Base-by-base conservation (phyloP, 2,888 invertebrate genomes). In the Drosophila affinis region DNA sequence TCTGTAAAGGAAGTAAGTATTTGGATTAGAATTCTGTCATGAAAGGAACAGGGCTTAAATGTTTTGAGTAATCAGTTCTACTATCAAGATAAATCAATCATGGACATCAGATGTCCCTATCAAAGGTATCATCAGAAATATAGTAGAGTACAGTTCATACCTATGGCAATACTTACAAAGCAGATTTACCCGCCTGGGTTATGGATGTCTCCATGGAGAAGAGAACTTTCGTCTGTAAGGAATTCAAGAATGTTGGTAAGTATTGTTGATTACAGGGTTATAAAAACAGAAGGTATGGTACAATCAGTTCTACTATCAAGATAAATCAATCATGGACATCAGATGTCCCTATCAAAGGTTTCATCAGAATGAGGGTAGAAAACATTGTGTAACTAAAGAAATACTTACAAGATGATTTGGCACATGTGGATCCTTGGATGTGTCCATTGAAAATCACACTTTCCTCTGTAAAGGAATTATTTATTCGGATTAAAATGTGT, bases 41-140 rank as follows among this genome's bases (percentile, higher is more conserved):
- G 7, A 27, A 7, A 27, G 27, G 14, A 14, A 39, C 2, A 14
- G 0, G 14, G 0, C 12, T 5, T 39, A 39, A 29, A 17, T 18
- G 2, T 18, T 18, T 2, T 1, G 18, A 1, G 4, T 10, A 1
- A 55, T 77, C 71, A 73, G 72, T 48, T 44, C 17, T 21, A 62
- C 44, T 62, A 59, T 56, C 27, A 69, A 60, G 75, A 83, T 71
- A 80, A 74, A 69, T 82, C 74, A 62, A 4, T 81, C 67, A 80
- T 70, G 53, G 58, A 59, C 60, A 47, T 81, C 79, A 74, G 75
- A 32, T 78, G 81, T 81, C 79, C 70, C 73, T 75, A 81, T 84
- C 84, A 32, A 55, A 51, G 0, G 7, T 70, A 7, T 76, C 24
- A 86, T 82, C 72, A 75, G 3, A n/a, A n/a, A n/a, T n/a, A n/a